phyloP scores from a whole-genome alignment of 30 jellyfish, hydroid and myxozoan genomes.

The Sanderia malayensis region DNA sequence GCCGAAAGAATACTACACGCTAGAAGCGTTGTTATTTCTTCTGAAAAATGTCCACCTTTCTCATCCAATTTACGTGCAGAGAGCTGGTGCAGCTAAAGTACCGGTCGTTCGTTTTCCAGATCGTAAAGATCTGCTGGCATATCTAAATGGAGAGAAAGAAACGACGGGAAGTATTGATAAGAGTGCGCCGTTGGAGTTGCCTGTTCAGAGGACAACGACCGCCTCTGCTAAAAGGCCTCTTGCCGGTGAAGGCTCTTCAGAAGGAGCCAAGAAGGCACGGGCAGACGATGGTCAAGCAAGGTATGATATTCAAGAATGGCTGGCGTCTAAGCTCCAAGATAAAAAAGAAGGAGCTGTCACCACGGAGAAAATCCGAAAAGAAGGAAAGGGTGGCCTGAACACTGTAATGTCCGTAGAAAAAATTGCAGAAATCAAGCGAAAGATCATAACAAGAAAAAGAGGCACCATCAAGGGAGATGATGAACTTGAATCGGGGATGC shows the following conservation, averaged over 20 bases:
- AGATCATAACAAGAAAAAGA: slow-evolving; percentile 90
- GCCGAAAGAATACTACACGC: slow-evolving; percentile 89
- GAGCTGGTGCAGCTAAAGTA: slow-evolving; percentile 98
- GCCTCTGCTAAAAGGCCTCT: slow-evolving; percentile 66
- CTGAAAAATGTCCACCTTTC: slow-evolving; percentile 87
- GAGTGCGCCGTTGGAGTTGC: slow-evolving; percentile 97
- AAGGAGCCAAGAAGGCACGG: slow-evolving; percentile 75
- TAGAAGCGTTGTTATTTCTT: slow-evolving; percentile 81
- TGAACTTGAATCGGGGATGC: slow-evolving; percentile 64
- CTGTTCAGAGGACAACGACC: slow-evolving; percentile 81
- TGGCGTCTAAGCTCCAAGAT: slow-evolving; percentile 72
- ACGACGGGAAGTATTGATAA: slow-evolving; percentile 79
- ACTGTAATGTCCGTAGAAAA: slow-evolving; percentile 95
- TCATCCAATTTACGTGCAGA: slow-evolving; percentile 91
- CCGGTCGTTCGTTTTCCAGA: slow-evolving; percentile 97
- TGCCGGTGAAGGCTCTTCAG: slow-evolving; percentile 66
- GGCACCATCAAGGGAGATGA: slow-evolving; percentile 97
- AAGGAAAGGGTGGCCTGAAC: slow-evolving; percentile 85
- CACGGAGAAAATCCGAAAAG: slow-evolving; percentile 76
- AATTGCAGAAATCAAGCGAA: slow-evolving; percentile 94
- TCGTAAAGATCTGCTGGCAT: slow-evolving; percentile 86
- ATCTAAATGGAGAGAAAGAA: slow-evolving; percentile 92
- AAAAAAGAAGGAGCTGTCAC: slow-evolving; percentile 95
- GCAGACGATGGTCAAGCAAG: slow-evolving; percentile 72
- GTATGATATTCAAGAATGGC: slow-evolving; percentile 82